phyloP scores from a whole-genome alignment of 92 coral and sea anemone genomes.

The Chrysogorgia sp. region DNA sequence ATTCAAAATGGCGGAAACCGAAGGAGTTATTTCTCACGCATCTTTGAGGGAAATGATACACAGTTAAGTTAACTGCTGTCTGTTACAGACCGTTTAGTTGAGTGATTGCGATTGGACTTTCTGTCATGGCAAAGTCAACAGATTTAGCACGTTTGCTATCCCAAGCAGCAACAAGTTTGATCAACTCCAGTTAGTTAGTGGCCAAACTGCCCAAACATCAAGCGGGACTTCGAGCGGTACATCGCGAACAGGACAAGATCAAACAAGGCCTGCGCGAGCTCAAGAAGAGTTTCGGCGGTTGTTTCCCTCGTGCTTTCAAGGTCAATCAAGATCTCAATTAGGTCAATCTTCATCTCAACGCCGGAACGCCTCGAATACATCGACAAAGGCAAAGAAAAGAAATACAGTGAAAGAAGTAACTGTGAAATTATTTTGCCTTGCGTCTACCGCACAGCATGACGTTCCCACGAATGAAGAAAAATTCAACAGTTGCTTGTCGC shows the following conservation, averaged over 20 bases:
- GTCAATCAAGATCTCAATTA: neutral
- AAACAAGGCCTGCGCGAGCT: slow-evolving; percentile 16
- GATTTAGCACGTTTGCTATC: slow-evolving; percentile 18
- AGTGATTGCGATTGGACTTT: no score
- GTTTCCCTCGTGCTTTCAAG: slow-evolving; percentile 17
- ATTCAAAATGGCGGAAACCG: no score
- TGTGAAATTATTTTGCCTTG: slow-evolving; percentile 27
- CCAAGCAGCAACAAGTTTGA: slow-evolving; percentile 24
- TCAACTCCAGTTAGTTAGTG: neutral
- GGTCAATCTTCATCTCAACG: neutral
- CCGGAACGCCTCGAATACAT: neutral
- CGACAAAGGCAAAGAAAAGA: neutral
- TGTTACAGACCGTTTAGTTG: no score
- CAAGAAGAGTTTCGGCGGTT: slow-evolving; percentile 27
- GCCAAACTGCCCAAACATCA: neutral
- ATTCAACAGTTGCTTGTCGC: slow-evolving; percentile 22
- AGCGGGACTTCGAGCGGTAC: no score
- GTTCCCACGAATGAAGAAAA: slow-evolving; percentile 35
- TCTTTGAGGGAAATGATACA: no score
- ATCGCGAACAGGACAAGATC: neutral
- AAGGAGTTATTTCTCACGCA: no score
- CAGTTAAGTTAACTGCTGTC: no score
- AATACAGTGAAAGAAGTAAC: neutral
- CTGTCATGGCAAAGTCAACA: slow-evolving; percentile 24
- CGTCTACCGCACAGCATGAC: slow-evolving; percentile 11